These are phyloP conservation scores for Chlorocebus sabaeus DNA, from an alignment of 2,113 vertebrate genomes.

Conservation along the genomic window DNA sequence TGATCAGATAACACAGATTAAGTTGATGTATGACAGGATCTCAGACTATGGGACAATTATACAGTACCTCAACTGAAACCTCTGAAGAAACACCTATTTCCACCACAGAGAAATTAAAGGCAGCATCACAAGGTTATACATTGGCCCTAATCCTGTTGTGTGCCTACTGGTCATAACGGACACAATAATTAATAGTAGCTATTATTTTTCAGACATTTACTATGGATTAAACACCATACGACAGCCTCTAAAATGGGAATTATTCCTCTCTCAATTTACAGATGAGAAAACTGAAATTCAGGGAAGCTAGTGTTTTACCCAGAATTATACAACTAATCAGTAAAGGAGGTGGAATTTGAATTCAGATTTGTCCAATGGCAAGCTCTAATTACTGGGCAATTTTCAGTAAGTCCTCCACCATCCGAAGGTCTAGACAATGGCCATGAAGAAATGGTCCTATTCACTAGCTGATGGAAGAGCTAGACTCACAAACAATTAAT, in stretches of 20 bases:
- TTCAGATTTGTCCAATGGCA: background rate
- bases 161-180: background rate
- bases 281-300: background rate
- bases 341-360: background rate
- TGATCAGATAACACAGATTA: conserved; percentile 31
- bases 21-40: background rate
- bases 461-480: background rate
- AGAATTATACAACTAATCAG: background rate
- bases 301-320: background rate
- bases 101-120: background rate
- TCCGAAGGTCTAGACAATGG: background rate
- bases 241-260: background rate
- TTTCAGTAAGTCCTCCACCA: background rate
- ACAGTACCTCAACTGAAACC: background rate
- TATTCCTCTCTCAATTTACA: background rate
- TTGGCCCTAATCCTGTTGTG: background rate
- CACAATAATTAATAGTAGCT: background rate
- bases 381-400: background rate
- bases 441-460: background rate
- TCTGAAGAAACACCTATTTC: background rate
- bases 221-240: background rate
- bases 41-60: background rate
- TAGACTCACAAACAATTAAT: background rate
- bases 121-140: background rate
- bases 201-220: background rate